Base-by-base conservation (phyloP, 2,888 invertebrate species). In the Nasonia oneida region DNA sequence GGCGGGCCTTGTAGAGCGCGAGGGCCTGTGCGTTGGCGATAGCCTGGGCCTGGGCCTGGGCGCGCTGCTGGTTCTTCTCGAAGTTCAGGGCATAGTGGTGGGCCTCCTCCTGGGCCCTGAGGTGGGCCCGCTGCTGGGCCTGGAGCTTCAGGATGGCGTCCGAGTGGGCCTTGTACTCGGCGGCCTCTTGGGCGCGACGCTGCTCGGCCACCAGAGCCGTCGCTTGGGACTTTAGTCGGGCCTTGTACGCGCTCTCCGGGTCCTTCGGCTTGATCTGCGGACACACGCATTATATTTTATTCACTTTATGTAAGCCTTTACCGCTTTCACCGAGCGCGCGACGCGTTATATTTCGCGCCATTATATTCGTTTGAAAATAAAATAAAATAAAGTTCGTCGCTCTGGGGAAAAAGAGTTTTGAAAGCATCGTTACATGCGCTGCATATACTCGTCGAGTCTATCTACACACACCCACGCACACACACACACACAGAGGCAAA, bases 21-120 rank as follows among this genome's bases (percentile, higher is more conserved):
- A 91, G 90, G 0, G 93, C 93, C 87, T 93, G 93, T 3, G 93
- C 93, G 64, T 93, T 91, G 0, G 93, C 93, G 0, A 93, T 18
- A 2, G 91, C 91, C 83, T 93, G 93, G n/a, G 93, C 93, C 3
- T 91, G 91, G 0, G 90, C 93, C 75, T 93, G 93, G 0, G 93
- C 93, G 15, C 90, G 90, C 4, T 90, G 75, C 74, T 93, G 93
- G 87, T 92, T 92, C 57, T 92, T 91, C 82, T 93, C 93, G 37
- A 92, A 92, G 76, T 91, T 91, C 15, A 93, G 84, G 3, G 93
- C 93, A 64, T 91, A 90, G 2, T 90, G 88, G 85, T 91, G 92
- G 5, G 92, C 92, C 3, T 93, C 91, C 23, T 93, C 93, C 64
- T 93, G 93, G 1, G 91, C 91, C 33, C 90, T 91, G 0, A 93